Base-by-base conservation (phyloP, 2,113 vertebrate species). In the Enhydra lutris region DNA sequence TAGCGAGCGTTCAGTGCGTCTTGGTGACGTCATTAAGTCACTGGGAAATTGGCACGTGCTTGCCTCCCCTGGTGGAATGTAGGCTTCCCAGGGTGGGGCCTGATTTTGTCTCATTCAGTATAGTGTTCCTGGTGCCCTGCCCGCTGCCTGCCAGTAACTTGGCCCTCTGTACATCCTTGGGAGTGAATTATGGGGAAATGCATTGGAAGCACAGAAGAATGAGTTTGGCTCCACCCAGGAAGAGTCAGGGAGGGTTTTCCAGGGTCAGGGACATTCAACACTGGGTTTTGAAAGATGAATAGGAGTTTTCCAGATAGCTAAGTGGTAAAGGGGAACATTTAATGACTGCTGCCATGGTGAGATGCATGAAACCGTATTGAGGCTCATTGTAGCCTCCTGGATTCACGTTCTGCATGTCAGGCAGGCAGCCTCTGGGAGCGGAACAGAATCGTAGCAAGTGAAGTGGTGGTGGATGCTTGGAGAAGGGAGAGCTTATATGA, bases 271-370 rank as follows among this genome's bases (percentile, higher is more conserved):
- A 23, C 63, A 31, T 76, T 97, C 5, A 39, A 1, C 82, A 4
- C 34, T 14, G 50, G 78, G 87, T 42, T 97, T 92, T 71, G 65
- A 83, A 34, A n/a, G 59, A 42, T 79, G 42, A 55, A 67, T 79
- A 93, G 13, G 78, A 91, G 94, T 95, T 96, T 73, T 1, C 36
- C 29, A 55, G 4, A 14, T 76, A 6, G 39, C 31, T 34, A 65
- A 4, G 34, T 18, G 1, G 39, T 42, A 39, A n/a, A 21, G 7
- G 11, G 26, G 3, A 55, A 11, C 69, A n/a, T 61, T 88, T 79
- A 45, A 84, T 74, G 90, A 67, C 18, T 21, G 42, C 65, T 81
- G 80, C 52, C 21, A 36, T 0, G 12, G 52, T 45, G 39, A 4
- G 17, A 14, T 67, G 9, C 17, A 39, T 4, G 13, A 92, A 47